phyloP scores from a whole-genome alignment of 1,140 invertebrate genomes.

The Lerema accius region DNA sequence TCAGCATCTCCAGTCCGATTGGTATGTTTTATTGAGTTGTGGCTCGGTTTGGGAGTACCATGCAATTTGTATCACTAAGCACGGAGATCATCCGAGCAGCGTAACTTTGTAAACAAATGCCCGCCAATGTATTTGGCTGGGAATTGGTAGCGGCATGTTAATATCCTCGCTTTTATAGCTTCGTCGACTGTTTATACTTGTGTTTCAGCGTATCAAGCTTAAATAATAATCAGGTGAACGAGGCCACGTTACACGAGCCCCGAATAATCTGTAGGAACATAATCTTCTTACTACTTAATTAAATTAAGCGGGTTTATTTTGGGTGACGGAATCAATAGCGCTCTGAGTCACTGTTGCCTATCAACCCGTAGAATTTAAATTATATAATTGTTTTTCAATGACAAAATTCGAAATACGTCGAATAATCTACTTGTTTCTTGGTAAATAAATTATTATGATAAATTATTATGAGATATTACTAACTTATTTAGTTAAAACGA shows the following conservation, averaged over 20 bases:
- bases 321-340: conserved; percentile 35
- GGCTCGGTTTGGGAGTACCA: conserved; percentile 19
- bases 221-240: conserved; percentile 38
- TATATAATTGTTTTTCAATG: no score
- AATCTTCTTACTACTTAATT: conserved; percentile 50
- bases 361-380: conserved; percentile 6
- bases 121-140: conserved; percentile 25
- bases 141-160: conserved; percentile 25
- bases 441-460: no score
- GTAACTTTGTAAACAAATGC: conserved; percentile 36
- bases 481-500: no score
- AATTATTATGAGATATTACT: no score
- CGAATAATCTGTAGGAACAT: conserved; percentile 48
- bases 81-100: conserved; percentile 22
- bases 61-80: conserved; percentile 35
- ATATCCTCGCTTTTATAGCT: conserved; percentile 30
- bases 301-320: conserved; percentile 42
- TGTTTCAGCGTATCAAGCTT: conserved; percentile 16
- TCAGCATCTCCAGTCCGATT: conserved; percentile 21
- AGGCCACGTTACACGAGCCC: conserved; percentile 41
- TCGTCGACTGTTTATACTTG: conserved; percentile 14
- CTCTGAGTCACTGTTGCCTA: not conserved
- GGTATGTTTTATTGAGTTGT: conserved; percentile 34
- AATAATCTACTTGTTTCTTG: no score
- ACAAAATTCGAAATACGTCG: no score